Conservation (phyloP, 1,140 invertebrate genomes). For the Pseudomyrmex sp. region DNA sequence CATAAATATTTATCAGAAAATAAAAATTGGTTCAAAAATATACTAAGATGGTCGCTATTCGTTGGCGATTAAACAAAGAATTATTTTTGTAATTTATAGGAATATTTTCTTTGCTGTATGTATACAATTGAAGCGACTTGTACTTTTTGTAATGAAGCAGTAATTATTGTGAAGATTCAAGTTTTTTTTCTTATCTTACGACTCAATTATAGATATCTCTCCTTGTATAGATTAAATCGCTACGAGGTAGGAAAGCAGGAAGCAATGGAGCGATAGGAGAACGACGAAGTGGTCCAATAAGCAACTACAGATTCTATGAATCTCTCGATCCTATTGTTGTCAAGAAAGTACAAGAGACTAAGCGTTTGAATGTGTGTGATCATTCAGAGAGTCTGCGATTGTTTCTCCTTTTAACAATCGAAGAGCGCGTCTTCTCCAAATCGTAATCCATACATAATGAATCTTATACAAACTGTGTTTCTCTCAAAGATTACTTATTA, state of each 20-base stretch:
- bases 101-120: not conserved
- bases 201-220: slow-evolving; percentile 28
- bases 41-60: not conserved
- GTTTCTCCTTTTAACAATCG: slow-evolving; percentile 26
- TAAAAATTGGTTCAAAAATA: not conserved
- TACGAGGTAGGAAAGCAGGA: slow-evolving; percentile 16
- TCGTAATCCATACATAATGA: slow-evolving; percentile 22
- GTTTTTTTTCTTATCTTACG: slow-evolving; percentile 13
- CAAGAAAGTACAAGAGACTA: slow-evolving; percentile 19
- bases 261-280: slow-evolving; percentile 40
- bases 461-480: not conserved
- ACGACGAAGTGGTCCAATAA: slow-evolving; percentile 39
- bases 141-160: slow-evolving; percentile 5
- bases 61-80: not conserved
- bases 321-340: slow-evolving; percentile 42
- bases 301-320: slow-evolving; percentile 44
- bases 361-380: slow-evolving; percentile 19
- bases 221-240: slow-evolving; percentile 13
- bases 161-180: slow-evolving; percentile 1
- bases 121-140: not conserved
- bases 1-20: not conserved
- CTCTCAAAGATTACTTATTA: slow-evolving; percentile 7
- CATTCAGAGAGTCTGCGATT: slow-evolving; percentile 25
- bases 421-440: not conserved
- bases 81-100: not conserved